Evolutionary conservation across 2,888 invertebrate species (phyloP).

Genomic region (Vandiemenella viatica): DNA sequence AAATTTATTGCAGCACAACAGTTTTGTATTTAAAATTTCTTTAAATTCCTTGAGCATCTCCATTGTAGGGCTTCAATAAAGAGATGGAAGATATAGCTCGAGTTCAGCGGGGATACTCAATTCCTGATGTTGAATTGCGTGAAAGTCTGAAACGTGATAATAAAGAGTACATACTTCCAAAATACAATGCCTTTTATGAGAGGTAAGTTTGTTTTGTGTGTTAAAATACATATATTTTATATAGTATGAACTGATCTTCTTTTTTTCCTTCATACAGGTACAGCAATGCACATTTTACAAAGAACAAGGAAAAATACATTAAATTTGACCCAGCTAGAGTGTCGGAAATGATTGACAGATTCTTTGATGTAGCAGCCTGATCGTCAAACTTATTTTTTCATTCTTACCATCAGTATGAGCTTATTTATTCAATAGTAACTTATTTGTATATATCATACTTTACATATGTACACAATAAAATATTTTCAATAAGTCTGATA

Average conservation of each 20-base stretch:
- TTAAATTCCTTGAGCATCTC: constrained; percentile 2
- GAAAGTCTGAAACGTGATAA: constrained; percentile 80
- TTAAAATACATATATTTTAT: background rate
- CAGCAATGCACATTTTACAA: constrained; percentile 66
- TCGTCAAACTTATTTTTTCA: no score
- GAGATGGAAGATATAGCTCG: constrained; percentile 83
- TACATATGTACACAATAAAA: no score
- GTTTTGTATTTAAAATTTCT: background rate
- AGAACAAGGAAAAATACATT: constrained; percentile 85
- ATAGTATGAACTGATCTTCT: background rate
- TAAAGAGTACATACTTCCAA: constrained; percentile 72
- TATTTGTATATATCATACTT: no score
- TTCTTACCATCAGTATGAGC: no score
- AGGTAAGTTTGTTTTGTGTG: constrained; percentile 31
- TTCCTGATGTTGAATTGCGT: constrained; percentile 81
- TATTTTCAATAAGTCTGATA: no score
- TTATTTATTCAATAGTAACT: no score
- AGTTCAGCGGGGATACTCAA: constrained; percentile 76
- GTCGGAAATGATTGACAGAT: constrained; percentile 66
- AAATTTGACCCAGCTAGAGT: constrained; percentile 80
- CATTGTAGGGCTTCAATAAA: constrained; percentile 74
- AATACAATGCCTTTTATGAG: constrained; percentile 68
- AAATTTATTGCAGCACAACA: background rate
- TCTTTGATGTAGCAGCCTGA: constrained; percentile 80
- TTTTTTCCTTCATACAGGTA: constrained; percentile 35